Base-by-base conservation (phyloP, 2,797 vertebrate genomes). In the Coendou prehensilis region DNA sequence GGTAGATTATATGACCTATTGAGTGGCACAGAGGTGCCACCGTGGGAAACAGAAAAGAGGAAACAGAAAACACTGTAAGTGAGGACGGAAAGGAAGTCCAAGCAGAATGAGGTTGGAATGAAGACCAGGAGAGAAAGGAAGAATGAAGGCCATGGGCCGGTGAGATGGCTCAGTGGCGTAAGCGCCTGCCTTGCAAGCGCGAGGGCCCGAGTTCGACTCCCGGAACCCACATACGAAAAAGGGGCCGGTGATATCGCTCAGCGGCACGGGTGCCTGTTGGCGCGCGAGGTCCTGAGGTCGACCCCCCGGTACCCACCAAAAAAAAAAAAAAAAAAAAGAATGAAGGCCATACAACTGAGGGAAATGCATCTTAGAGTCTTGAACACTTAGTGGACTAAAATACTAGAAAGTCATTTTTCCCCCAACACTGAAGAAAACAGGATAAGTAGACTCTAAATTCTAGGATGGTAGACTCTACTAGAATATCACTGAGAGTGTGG, bases 21-120 rank as follows among this genome's bases (percentile, higher is more conserved):
- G 52, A 75, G 63, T n/a, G 61, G 87, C 37, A 85, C 73, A 82
- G 79, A 94, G 15, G 52, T 81, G 28, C 37, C 37, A 94, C 90
- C 20, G 23, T 13, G 10, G 54, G 75, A 69, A 20, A 69, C 64
- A n/a, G 33, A 61, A 28, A 80, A 41, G 22, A 87, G 23, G 33
- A 81, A 92, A 94, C 9, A 92, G 63, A 84, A 91, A 88, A 92
- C 37, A 56, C 5, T 71, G 45, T 73, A 90, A 87, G 61, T 67
- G 52, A 50, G 67, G 57, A 14, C 28, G 6, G 23, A 8, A 8
- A 50, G 28, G 6, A 15, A 28, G 45, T 52, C 50, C 52, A 91
- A 75, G 80, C 15, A 56, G 45, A 81, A 81, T 93, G 75, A 86
- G 64, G 76, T 0, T 86, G 54, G 84, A 82, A 71, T 71, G 45